Conservation (phyloP, 2,797 vertebrate genomes). For the Ispidina picta region DNA sequence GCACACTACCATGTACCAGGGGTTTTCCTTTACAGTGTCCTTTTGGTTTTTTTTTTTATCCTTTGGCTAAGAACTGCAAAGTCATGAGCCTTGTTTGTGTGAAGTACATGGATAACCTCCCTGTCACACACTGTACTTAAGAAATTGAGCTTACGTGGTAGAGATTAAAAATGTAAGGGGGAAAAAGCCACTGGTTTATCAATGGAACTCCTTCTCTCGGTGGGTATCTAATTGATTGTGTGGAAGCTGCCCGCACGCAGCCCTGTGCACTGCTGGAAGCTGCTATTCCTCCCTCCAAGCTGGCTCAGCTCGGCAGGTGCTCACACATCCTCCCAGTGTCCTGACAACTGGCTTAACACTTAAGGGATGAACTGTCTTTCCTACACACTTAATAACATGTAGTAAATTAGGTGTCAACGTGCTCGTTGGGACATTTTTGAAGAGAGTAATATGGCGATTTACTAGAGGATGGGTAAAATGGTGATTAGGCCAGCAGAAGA, state of each 20-base stretch:
- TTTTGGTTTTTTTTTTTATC: neutral
- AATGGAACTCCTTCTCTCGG: neutral
- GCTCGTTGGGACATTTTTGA: neutral
- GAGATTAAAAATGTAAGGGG: constrained; percentile 8
- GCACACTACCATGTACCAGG: rapidly evolving
- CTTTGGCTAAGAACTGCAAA: neutral
- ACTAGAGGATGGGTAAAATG: neutral
- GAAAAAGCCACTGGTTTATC: neutral
- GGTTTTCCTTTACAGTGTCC: neutral
- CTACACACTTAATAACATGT: neutral
- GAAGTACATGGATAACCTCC: neutral
- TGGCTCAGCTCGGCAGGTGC: neutral
- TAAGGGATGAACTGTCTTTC: neutral
- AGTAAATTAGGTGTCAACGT: neutral
- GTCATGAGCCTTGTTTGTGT: neutral
- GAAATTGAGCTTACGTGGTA: neutral
- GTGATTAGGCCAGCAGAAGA: neutral
- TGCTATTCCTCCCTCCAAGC: neutral
- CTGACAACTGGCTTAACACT: neutral
- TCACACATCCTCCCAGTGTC: neutral
- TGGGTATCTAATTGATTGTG: neutral
- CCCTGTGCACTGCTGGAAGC: neutral
- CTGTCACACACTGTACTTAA: neutral
- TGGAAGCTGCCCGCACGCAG: neutral
- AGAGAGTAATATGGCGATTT: neutral